Conservation (phyloP, 2,888 invertebrate genomes). For the Bugula neritina region DNA sequence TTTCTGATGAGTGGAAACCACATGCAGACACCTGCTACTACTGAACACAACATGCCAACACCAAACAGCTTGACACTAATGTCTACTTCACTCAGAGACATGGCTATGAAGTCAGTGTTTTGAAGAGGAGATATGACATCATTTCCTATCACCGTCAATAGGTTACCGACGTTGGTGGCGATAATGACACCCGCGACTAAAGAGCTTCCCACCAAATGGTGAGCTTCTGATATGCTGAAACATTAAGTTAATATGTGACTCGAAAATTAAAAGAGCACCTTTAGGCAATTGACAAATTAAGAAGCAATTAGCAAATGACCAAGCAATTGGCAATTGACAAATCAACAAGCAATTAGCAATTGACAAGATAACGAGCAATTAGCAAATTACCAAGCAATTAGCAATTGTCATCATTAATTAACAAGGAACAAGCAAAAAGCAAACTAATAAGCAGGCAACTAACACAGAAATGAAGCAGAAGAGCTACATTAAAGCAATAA, state of each 20-base stretch:
- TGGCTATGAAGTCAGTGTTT: background rate
- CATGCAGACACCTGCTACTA: background rate
- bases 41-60: background rate
- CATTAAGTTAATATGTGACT: background rate
- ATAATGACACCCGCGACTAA: background rate
- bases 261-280: too few species aligned
- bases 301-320: too few species aligned
- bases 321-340: too few species aligned
- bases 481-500: too few species aligned
- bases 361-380: too few species aligned
- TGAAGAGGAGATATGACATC: background rate
- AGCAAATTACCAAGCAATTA: too few species aligned
- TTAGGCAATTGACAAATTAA: too few species aligned
- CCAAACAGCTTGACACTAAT: background rate
- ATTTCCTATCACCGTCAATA: background rate
- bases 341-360: too few species aligned
- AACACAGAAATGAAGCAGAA: too few species aligned
- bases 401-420: too few species aligned
- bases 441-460: too few species aligned
- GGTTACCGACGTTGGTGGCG: background rate
- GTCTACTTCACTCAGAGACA: background rate
- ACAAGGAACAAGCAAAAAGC: too few species aligned
- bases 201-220: background rate
- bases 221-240: conserved; percentile 17
- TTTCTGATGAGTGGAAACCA: background rate